Base-by-base conservation (phyloP, 2,113 vertebrate species). In the Lepus timidus region DNA sequence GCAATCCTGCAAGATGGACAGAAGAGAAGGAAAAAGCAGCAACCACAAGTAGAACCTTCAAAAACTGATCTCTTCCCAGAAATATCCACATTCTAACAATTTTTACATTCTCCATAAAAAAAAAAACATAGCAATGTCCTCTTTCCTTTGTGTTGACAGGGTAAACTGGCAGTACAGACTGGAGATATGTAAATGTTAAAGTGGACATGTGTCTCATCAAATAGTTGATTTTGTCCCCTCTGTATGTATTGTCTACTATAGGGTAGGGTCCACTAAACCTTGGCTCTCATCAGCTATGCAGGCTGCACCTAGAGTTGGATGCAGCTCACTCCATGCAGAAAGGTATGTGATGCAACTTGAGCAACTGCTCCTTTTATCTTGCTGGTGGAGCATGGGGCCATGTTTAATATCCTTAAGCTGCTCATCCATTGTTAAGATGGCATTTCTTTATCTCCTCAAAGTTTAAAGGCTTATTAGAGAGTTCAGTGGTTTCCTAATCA, bases 321-420 rank as follows among this genome's bases (percentile, higher is more conserved):
- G 49, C 81, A 94, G 64, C 6, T 95, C 14, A 92, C 68, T 76
- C 79, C 39, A 88, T 29, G 39, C 6, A 84, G 62, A 92, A 96
- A 97, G 87, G 96, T 86, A 93, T 85, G 85, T 82, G 44, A 51
- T 17, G 29, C 67, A 88, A 44, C 39, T 87, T 95, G 51, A 96
- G 9, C 71, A 96, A 85, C n/a, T 94, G 36, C 14, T 89, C 80
- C 11, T 97, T 97, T 97, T 97, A 96, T 95, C 93, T 97, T 96
- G 62, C 62, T 91, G 68, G 12, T 83, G 88, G 91, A 84, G 0
- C 83, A 90, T 33, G 31, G 27, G 55, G 16, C 4, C 25, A 73
- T 85, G 74, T 90, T 96, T 97, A 97, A 93, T 90, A 95, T 89
- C 70, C n/a, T 95, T 92, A 92, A 94, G 84, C 49, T 93, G 62